A percentile compares a stretch with the other conserved stretches of the same genome.
These are phyloP conservation scores for Sebastes paucispinis DNA, from an alignment of 2,797 vertebrate species.

Conservation along the genomic window DNA sequence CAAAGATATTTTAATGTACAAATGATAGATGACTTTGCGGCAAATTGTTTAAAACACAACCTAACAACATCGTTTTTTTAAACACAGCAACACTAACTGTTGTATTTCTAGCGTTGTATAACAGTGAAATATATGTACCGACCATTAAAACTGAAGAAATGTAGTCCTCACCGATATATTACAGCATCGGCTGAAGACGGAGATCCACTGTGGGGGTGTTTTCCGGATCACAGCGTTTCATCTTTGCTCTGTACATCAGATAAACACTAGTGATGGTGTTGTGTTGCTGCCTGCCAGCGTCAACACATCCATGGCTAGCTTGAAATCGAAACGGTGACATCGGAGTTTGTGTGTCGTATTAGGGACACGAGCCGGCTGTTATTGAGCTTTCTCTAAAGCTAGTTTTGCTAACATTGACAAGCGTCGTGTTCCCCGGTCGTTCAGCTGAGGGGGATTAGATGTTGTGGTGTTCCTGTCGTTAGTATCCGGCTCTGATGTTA, in stretches of 20 bases:
- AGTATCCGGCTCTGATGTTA: slow-evolving; percentile 27
- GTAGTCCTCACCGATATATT: accelerated
- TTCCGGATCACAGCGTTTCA: accelerated
- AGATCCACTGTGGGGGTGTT: neutral
- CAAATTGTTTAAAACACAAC: neutral
- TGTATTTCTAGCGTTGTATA: neutral
- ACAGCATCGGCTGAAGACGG: neutral
- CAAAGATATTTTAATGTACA: slow-evolving; percentile 49
- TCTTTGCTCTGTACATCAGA: slow-evolving; percentile 21
- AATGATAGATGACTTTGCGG: slow-evolving; percentile 5
- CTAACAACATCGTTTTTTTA: accelerated
- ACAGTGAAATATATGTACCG: accelerated
- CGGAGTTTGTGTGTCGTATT: neutral
- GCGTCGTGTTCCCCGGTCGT: neutral
- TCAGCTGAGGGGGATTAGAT: neutral
- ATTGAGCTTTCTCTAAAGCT: neutral
- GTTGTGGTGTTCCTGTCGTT: slow-evolving; percentile 20
- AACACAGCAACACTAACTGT: accelerated
- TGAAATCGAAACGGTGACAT: neutral
- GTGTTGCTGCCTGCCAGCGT: neutral
- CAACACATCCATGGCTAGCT: too few relatives aligned
- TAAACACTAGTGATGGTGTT: slow-evolving; percentile 29
- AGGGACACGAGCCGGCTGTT: accelerated
- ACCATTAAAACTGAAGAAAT: neutral
- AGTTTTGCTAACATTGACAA: neutral